phyloP scores from a whole-genome alignment of 2,797 vertebrate genomes.

The Semaprochilodus insignis region DNA sequence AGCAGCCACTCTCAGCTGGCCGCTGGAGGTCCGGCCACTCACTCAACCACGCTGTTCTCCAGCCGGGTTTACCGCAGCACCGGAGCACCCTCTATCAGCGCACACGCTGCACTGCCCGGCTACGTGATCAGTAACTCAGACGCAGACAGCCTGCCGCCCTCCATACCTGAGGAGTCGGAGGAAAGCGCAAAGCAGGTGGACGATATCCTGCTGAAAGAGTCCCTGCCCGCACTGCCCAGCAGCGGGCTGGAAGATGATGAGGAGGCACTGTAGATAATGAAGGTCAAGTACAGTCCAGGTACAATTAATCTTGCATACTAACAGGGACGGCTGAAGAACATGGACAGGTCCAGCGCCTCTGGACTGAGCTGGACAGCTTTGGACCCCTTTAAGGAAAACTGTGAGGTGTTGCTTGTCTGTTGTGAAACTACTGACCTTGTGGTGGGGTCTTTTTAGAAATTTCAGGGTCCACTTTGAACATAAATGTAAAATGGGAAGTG shows the following conservation, averaged over 20 bases:
- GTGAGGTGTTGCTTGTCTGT: not conserved
- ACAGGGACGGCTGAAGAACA: not conserved
- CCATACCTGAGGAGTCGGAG: constrained; percentile 62
- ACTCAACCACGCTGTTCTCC: constrained; percentile 68
- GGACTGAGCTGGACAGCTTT: not conserved
- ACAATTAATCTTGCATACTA: too few relatives aligned
- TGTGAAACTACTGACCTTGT: not conserved
- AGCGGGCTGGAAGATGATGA: constrained; percentile 53
- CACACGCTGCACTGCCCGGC: constrained; percentile 75
- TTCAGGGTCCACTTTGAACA: not conserved
- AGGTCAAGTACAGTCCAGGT: not conserved
- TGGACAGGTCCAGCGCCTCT: not conserved
- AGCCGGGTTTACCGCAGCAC: constrained; percentile 61
- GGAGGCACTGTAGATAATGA: constrained; percentile 55
- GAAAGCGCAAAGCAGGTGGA: constrained; percentile 63
- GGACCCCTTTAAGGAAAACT: not conserved
- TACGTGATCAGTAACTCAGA: constrained; percentile 81
- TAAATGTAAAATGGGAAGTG: not conserved
- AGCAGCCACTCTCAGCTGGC: constrained; percentile 76
- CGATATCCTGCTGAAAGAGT: constrained; percentile 62
- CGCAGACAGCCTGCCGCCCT: constrained; percentile 71
- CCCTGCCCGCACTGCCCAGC: constrained; percentile 38
- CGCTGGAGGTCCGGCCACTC: constrained; percentile 48
- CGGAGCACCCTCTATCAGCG: constrained; percentile 52
- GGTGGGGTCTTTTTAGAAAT: not conserved